Base-by-base conservation (phyloP, 1,140 invertebrate genomes). In the Euura lappo region DNA sequence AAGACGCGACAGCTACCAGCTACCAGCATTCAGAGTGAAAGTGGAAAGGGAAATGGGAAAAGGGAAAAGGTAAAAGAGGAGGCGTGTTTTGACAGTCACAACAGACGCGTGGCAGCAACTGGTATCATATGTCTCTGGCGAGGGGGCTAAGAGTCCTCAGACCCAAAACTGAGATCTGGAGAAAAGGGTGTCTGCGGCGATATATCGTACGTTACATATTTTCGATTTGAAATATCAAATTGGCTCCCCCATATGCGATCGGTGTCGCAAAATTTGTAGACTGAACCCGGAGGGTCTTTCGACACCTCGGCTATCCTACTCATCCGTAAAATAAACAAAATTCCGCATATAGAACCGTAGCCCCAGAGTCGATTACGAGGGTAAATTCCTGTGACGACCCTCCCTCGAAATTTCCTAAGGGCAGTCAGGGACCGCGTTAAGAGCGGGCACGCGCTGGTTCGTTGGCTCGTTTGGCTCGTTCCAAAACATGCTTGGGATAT, bases 41-140 rank as follows among this genome's bases (percentile, higher is more conserved):
- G 60, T 74, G 75, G 68, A 66, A 66, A 65, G 67, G 67, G 45
- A 51, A 51, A 7, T 43, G 68, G 10, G 72, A 28, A 28, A 28
- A 28, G 28, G 28, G 28, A 28, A 28, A 28, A 28, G 67, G 67
- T 51, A 51, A 51, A 7, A 47, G 68, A 11, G 72, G n/a, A 68
- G 47, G 45, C 4, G 45, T 78, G 75, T 80, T 79, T 79, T 80
- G 79, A 79, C 78, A 78, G 68, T n/a, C 70, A 70, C 8, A 66
- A 10, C 7, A 71, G 71, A 80, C 69, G 60, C 75, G 78, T 77
- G 76, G 71, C 74, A 46, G 65, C 72, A 68, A 75, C 69, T 75
- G 75, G 44, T n/a, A 11, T 10, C 7, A 60, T n/a, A 67, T 51
- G 42, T 42, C 66, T 43, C 6, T 46, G 70, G 8, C 60, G 66